These are phyloP conservation scores for Nomada fucata DNA, from an alignment of 2,888 invertebrate genomes.

Conservation along the genomic window DNA sequence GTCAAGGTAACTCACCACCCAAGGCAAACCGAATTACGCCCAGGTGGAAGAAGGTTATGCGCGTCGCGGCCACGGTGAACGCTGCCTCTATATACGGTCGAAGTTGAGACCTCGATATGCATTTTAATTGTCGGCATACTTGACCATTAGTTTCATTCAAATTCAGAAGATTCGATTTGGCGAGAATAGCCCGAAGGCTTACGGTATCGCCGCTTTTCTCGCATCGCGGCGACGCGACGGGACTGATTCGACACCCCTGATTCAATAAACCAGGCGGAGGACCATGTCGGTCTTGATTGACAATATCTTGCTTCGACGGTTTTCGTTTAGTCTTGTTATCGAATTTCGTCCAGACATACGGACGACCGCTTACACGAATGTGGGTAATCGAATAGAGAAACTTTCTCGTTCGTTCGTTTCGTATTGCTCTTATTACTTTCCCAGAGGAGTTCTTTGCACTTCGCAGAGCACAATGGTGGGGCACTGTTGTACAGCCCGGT, in stretches of 20 bases:
- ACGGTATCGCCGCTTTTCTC: constrained; percentile 12
- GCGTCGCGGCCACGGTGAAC: neutral
- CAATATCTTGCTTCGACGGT: constrained; percentile 63
- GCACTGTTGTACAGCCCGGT: constrained; percentile 22
- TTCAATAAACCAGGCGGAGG: constrained; percentile 52
- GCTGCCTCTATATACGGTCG: neutral
- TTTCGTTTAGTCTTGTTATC: constrained; percentile 18
- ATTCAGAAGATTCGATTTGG: constrained; percentile 55
- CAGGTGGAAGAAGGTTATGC: constrained; percentile 9
- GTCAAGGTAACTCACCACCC: constrained; percentile 86
- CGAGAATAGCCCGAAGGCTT: constrained; percentile 45
- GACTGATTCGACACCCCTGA: constrained; percentile 42
- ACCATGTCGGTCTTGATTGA: constrained; percentile 60
- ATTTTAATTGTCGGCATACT: neutral
- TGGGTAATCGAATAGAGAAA: constrained; percentile 7
- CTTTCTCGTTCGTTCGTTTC: constrained; percentile 49
- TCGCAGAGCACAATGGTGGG: constrained; percentile 32
- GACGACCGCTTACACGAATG: neutral
- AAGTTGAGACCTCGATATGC: neutral
- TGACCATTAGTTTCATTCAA: constrained; percentile 17
- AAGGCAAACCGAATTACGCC: neutral
- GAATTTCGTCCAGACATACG: constrained; percentile 9
- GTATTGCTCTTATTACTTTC: constrained; percentile 49
- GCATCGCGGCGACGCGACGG: constrained; percentile 30
- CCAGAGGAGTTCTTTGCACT: constrained; percentile 54